A percentile compares a stretch with the other conserved stretches of the same genome.
phyloP scores from a whole-genome alignment of 2,113 vertebrate species.

The Nycticebus coucang region DNA sequence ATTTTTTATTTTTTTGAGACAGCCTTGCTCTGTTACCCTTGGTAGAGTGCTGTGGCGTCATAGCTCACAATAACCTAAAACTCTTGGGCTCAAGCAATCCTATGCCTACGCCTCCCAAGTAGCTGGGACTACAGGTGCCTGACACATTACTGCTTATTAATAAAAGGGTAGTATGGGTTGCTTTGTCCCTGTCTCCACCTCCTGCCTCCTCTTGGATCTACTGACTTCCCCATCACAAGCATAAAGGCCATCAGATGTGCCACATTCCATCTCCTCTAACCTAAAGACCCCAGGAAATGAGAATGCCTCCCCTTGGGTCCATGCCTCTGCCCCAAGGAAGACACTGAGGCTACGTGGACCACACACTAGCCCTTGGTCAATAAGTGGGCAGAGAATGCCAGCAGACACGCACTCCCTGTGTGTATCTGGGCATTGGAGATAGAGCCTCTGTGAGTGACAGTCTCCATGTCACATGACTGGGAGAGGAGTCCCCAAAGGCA shows the following conservation, averaged over 20 bases:
- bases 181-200: neutral
- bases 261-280: neutral
- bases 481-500: neutral
- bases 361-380: neutral
- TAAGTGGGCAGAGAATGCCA: neutral
- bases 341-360: neutral
- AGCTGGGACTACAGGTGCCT: no score
- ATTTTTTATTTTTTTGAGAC: no score
- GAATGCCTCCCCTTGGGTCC: neutral
- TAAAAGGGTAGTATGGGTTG: neutral
- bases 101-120: no score
- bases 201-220: neutral
- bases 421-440: rapidly evolving
- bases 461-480: neutral
- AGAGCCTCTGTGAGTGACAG: neutral
- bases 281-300: neutral
- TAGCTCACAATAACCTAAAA: no score
- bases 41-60: no score
- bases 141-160: no score
- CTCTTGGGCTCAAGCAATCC: no score
- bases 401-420: rapidly evolving
- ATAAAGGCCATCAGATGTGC: neutral
- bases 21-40: no score
- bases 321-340: neutral
- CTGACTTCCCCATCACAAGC: neutral